Evolutionary conservation across 2,113 vertebrate genomes (phyloP).

Genomic region (Puma concolor): DNA sequence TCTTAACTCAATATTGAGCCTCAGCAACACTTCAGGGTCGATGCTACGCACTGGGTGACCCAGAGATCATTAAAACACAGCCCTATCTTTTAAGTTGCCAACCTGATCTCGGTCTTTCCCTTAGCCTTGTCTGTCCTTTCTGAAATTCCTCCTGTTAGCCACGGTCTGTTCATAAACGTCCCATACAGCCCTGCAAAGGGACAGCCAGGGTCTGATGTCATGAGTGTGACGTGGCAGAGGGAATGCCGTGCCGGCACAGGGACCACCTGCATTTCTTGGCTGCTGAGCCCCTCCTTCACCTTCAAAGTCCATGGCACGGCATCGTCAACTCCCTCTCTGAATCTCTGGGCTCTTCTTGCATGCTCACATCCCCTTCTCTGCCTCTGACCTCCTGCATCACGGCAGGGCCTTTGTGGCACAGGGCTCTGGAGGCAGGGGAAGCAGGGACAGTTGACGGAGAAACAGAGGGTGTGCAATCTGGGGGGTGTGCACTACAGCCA

Average conservation of each 20-base stretch:
- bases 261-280: neutral
- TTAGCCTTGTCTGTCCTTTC: neutral
- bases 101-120: neutral
- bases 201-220: neutral
- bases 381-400: neutral
- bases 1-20: neutral
- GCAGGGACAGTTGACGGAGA: fast-evolving
- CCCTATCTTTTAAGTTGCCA: neutral
- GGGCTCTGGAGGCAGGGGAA: neutral
- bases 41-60: neutral
- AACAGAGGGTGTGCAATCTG: too few relatives aligned
- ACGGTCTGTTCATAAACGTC: neutral
- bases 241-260: neutral
- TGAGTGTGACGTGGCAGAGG: neutral
- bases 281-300: neutral
- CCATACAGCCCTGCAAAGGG: neutral
- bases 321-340: neutral
- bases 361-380: neutral
- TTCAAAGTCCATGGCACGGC: neutral
- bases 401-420: too few relatives aligned
- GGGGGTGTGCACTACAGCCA: too few relatives aligned
- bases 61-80: neutral
- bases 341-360: neutral
- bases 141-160: neutral
- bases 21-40: neutral